Evolutionary conservation across 2,113 vertebrate species (phyloP), one percentile per base, ranked within the genome.

Genomic region (Apus apus): DNA sequence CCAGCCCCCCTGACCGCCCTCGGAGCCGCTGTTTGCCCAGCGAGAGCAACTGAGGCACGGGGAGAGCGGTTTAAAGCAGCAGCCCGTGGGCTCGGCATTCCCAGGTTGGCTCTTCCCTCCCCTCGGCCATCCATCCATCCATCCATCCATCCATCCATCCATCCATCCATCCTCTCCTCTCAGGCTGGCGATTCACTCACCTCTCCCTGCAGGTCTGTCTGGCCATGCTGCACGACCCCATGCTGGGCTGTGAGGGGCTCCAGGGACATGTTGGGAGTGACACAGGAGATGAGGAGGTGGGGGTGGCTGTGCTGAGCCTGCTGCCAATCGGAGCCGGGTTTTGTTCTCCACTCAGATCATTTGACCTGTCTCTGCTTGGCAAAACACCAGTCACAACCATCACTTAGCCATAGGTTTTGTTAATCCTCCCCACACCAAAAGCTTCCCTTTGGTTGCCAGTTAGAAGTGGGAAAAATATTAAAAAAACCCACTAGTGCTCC

Each of bases 311-410:
- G 17, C 54, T 4, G 43, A 85, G 73, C 22, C 85, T 46, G 29
- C 34, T 71, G 84, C 68, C 76, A 80, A 26, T 54, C 3, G 0
- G 27, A 70, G 87, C 45, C 27, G 61, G 50, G 75, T 46, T 92
- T 87, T 93, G 82, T 34, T 90, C 90, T 67, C 89, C 75, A 54
- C 68, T 54, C 73, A 50, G 73, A 90, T 57, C 70, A 16, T 61
- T 85, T 77, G 89, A 91, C 81, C 93, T 67, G 46, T 45, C 80
- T 60, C 74, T 70, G 56, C 80, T 93, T 80, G 93, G 80, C 80
- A 85, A 78, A 82, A 56, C 51, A 51, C 26, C 3, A 88, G 51
- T 65, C 91, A 90, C 13, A 2, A 38, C 70, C 56, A 30, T 32
- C 70, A 65, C 80, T 94, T 77, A 71, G 65, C 62, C 20, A 3